Evolutionary conservation across 92 coral and sea anemone species (phyloP), one percentile per base, ranked within the genome.

Genomic region (Palythoa heliodiscus): DNA sequence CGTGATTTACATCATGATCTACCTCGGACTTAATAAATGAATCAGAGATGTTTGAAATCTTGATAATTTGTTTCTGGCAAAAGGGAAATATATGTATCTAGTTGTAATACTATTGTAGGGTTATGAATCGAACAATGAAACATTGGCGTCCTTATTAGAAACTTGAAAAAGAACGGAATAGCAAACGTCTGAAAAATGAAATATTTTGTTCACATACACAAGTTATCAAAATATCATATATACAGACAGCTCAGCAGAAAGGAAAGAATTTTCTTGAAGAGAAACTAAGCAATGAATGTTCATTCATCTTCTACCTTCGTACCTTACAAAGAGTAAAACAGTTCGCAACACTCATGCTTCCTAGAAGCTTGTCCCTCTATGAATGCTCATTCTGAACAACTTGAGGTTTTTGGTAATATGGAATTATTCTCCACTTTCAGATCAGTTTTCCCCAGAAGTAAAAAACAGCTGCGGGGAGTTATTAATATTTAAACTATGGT

Each of bases 261-360:
- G 9, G 22, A 16, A 60, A 60, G 19, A 11, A 57, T 57, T 4
- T 57, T 57, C 5, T 11, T 57, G 64, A 57, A 15, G 19, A 0
- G 11, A 2, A 13, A 57, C 16, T 57, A 10, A 12, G 17, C 13
- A 13, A 8, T 67, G 35, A 67, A 67, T 11, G 48, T 69, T 69
- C 25, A 19, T 63, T 63, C 69, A 22, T n/a, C 25, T 25, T 7
- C 6, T 23, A 5, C 1, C 16, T 29, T 7, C 63, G 16, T 80
- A 80, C 84, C 84, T 64, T 80, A 66, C 84, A 80, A 17, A 80
- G 84, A 60, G 6, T 35, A 29, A 80, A 80, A 48, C 84, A 80
- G 12, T 53, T 52, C 23, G 20, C 15, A 20, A 63, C 23, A 67
- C 73, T 67, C 84, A 80, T 80, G 22, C 64, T 80, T 73, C 43